A percentile compares a stretch with the other conserved stretches of the same genome.
Conservation (phyloP, 2,888 invertebrate genomes). For the Achlya flavicornis region DNA sequence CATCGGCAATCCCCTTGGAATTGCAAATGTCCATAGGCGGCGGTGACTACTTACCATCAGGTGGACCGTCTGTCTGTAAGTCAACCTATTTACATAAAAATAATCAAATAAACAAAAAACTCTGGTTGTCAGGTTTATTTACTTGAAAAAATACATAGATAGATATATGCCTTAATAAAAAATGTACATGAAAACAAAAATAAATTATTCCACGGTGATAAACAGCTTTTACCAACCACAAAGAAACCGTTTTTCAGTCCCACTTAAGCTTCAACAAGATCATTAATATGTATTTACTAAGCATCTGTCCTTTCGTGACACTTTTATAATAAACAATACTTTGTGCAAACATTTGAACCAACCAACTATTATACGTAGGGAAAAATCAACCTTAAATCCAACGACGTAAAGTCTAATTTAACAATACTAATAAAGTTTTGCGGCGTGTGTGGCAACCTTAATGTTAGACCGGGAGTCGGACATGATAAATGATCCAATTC, state of each 20-base stretch:
- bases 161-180: too few relatives aligned
- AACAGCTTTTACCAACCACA: slow-evolving; percentile 30
- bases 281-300: slow-evolving; percentile 70
- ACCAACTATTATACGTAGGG: neutral
- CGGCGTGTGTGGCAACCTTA: slow-evolving; percentile 46
- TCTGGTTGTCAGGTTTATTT: too few relatives aligned
- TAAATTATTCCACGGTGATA: slow-evolving; percentile 13
- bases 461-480: slow-evolving; percentile 46
- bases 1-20: too few relatives aligned
- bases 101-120: too few relatives aligned
- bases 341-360: slow-evolving; percentile 33
- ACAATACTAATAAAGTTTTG: neutral
- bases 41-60: too few relatives aligned
- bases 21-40: too few relatives aligned
- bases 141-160: too few relatives aligned
- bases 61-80: too few relatives aligned
- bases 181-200: too few relatives aligned
- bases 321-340: slow-evolving; percentile 52
- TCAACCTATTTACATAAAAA: too few relatives aligned
- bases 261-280: slow-evolving; percentile 53
- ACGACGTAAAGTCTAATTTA: neutral
- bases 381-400: neutral
- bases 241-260: slow-evolving; percentile 44
- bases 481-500: slow-evolving; percentile 59
- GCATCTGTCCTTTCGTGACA: slow-evolving; percentile 63